These are phyloP conservation scores for Drosophila trichaetosa DNA, from an alignment of 2,888 invertebrate species.

Conservation along the genomic window DNA sequence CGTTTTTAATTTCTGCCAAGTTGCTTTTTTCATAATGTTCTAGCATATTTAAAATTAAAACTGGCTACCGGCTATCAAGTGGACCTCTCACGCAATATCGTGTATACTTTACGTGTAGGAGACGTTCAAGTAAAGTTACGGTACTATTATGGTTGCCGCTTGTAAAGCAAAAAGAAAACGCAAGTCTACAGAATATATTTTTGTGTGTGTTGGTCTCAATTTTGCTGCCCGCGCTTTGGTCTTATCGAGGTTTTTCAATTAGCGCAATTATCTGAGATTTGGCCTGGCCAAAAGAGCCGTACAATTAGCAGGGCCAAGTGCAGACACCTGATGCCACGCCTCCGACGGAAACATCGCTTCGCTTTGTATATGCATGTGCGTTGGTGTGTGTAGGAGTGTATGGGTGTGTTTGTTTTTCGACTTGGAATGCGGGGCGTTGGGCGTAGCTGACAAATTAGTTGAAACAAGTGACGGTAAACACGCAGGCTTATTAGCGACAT, in stretches of 20 bases:
- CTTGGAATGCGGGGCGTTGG: conserved; percentile 69
- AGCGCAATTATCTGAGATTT: conserved; percentile 78
- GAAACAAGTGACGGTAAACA: conserved; percentile 77
- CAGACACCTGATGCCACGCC: conserved; percentile 74
- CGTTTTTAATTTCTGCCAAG: too few species aligned
- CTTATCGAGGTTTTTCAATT: conserved; percentile 77
- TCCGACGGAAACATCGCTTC: conserved; percentile 10
- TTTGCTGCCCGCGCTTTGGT: conserved; percentile 44
- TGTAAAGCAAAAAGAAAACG: background rate
- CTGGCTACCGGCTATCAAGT: background rate
- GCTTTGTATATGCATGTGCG: background rate
- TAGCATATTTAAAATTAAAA: background rate
- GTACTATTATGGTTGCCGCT: background rate
- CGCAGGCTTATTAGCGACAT: conserved; percentile 78
- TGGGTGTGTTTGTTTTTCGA: conserved; percentile 47
- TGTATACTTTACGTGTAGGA: background rate
- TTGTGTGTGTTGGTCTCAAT: conserved; percentile 10
- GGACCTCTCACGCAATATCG: background rate
- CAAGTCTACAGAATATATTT: background rate
- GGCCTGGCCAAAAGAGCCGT: conserved; percentile 65
- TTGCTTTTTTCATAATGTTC: background rate
- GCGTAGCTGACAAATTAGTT: conserved; percentile 78
- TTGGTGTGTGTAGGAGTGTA: conserved; percentile 1
- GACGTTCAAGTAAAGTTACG: too few species aligned
- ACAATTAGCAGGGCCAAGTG: conserved; percentile 76